Evolutionary conservation across 2,888 invertebrate genomes (phyloP).

Genomic region (Pherbina coryleti): DNA sequence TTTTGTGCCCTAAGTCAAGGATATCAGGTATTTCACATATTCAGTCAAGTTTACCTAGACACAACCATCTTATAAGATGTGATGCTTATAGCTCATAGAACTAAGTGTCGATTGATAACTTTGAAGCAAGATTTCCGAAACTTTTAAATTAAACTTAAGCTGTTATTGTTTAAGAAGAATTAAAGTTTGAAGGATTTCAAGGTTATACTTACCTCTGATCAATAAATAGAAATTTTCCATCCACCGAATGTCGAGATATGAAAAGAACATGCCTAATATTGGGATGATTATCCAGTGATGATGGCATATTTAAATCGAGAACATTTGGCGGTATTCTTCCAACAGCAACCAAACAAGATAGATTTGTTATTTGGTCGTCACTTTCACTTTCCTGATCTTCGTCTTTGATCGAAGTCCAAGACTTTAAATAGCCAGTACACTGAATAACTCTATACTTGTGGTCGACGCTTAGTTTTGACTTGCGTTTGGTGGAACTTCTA

Average conservation of each 20-base stretch:
- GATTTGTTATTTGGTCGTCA: conserved; percentile 74
- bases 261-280: conserved; percentile 79
- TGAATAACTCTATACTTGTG: conserved; percentile 91
- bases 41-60: no score
- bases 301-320: conserved; percentile 71
- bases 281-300: conserved; percentile 68
- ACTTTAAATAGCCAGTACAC: conserved; percentile 93
- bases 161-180: no score
- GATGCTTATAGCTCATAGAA: no score
- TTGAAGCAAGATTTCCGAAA: no score
- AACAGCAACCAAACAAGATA: conserved; percentile 91
- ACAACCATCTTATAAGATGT: no score
- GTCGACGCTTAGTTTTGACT: conserved; percentile 75
- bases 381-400: conserved; percentile 77
- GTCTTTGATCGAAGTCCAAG: conserved; percentile 87
- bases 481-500: conserved; percentile 75
- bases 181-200: no score
- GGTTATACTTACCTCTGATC: conserved; percentile 81
- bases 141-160: no score
- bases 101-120: no score
- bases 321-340: conserved; percentile 80
- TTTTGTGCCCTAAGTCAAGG: no score
- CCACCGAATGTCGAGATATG: conserved; percentile 86
- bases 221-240: conserved; percentile 92
- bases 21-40: no score